Base-by-base conservation (phyloP, 1,140 invertebrate species). In the Drosophila sturtevanti region DNA sequence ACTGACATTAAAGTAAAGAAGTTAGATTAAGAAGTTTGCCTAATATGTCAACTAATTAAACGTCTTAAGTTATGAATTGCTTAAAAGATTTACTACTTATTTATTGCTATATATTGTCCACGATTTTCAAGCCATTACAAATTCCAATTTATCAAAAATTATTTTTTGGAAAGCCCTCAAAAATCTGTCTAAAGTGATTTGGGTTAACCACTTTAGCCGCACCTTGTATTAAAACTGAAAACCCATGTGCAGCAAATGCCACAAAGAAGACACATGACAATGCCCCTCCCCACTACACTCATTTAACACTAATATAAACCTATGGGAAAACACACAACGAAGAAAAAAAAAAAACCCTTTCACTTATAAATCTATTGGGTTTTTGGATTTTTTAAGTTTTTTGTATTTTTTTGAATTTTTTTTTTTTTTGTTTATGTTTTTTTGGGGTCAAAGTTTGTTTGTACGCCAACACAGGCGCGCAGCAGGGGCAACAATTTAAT, bases 391-490 rank as follows among this genome's bases (percentile, higher is more conserved):
- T 69, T 31, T 31, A 24, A 2, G 22, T 24, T 24, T 2, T 24
- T 3, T 24, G 4, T 24, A 24, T 24, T 24, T 24, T 24, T 24
- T 24, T 4, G 5, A 31, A 31, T 31, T 12, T 44, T 56, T 21
- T 37, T 22, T 5, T 4, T 61, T 44, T 63, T 68, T 72, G 60
- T 68, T 31, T 2, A 44, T 24, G 6, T 22, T 62, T 37, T 60
- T 76, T 78, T 71, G 55, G 82, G 82, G 82, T 87, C 82, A 86
- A 86, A 86, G 82, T 87, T 87, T 87, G 67, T 75, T 68, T 71
- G 62, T 68, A 80, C 82, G 66, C 82, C 76, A 77, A 79, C 67
- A 66, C 65, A 61, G 41, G 38, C 63, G 37, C 75, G 56, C 73
- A 71, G 81, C 81, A 63, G 81, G 79, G 63, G 77, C 72, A 79